A percentile compares a stretch with the other conserved stretches of the same genome.
Evolutionary conservation across 2,113 vertebrate species (phyloP).

Genomic region (Anoura caudifer): DNA sequence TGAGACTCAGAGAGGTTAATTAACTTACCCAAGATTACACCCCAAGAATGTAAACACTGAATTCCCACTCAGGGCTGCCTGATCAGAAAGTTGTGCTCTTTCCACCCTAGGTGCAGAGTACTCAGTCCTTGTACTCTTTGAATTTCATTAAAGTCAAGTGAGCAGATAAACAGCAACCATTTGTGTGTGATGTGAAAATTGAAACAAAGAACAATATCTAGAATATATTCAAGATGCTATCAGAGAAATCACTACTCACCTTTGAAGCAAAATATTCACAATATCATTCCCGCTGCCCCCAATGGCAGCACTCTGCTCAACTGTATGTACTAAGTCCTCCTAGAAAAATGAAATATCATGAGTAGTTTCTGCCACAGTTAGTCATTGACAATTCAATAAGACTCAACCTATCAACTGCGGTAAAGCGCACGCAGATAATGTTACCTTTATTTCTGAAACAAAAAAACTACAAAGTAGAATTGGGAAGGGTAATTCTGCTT

Average conservation of each 20-base stretch:
- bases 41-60: not conserved
- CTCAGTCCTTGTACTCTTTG: not conserved
- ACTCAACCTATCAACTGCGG: not conserved
- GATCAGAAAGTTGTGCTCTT: not conserved
- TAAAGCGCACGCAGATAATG: not conserved
- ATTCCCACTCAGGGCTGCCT: not conserved
- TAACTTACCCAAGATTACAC: not conserved
- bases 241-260: constrained; percentile 41
- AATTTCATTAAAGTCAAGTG: not conserved
- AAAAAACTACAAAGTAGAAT: not conserved
- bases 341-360: constrained; percentile 71
- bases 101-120: not conserved
- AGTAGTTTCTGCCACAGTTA: not conserved
- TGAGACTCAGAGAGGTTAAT: not conserved
- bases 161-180: not conserved
- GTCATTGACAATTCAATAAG: not conserved
- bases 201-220: not conserved
- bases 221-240: not conserved
- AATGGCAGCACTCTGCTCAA: constrained; percentile 91
- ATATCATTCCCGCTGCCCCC: constrained; percentile 91
- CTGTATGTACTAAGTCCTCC: constrained; percentile 89
- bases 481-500: not conserved
- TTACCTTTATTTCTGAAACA: not conserved
- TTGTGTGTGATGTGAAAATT: not conserved
- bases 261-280: constrained; percentile 85